Base-by-base conservation (phyloP, 2,888 invertebrate genomes). In the Agonum fuliginosum region DNA sequence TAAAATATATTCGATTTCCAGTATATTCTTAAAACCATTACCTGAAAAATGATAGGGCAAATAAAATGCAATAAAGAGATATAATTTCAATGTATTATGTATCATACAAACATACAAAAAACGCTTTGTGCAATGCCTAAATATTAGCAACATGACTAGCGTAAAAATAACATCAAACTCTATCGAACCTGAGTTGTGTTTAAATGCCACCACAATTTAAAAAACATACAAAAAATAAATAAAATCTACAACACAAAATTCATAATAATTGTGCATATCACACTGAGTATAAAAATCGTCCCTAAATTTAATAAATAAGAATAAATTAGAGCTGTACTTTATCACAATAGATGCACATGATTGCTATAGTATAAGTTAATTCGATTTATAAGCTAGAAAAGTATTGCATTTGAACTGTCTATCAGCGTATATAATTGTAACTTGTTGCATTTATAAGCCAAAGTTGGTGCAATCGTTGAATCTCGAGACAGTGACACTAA, bases 91-190 rank as follows among this genome's bases (percentile, higher is more conserved):
- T 75, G 51, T 75, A 75, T 75, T 77, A n/a, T n/a, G n/a, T 41
- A 37, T 54, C 10, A 70, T 77, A 77, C 54, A 77, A 77, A 77
- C 70, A 77, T 77, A 77, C 77, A 77, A 77, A 77, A 48, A 62
- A 75, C 19, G 65, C 30, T 17, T 74, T 75, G 75, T 75, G 65
- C 65, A 48, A 67, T 67, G 48, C 48, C 51, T 75, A 75, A 75
- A n/a, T n/a, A n/a, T 67, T 73, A 24, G 62, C 43, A 74, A 74
- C 27, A 67, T 77, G 77, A 77, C 77, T 77, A 77, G 77, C 77
- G 54, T 74, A 77, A 54, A 48, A 46, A 76, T 30, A 51, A 77
- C 70, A 70, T 41, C 41, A 10, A 75, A 74, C 74, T 74, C 74
- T 74, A 67, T 20, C 30, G 30, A 67, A 48, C 75, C 75, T 75